Percentiles rank a stretch among this genome's conserved stretches.
phyloP scores from a whole-genome alignment of 2,797 vertebrate genomes.

The Gambelia wislizenii region DNA sequence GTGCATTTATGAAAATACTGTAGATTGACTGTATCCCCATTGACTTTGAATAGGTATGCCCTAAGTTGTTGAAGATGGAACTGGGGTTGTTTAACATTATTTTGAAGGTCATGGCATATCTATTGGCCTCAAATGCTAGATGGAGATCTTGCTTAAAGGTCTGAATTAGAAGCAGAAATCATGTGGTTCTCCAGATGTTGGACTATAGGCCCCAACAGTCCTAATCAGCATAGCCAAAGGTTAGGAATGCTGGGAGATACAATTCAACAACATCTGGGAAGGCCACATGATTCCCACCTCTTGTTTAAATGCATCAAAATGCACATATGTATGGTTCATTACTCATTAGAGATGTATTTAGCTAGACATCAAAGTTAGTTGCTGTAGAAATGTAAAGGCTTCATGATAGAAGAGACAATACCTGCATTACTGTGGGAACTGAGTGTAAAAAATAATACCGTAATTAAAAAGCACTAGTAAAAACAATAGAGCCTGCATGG shows the following conservation, averaged over 20 bases:
- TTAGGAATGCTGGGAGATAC: no score
- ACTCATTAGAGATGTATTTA: not conserved
- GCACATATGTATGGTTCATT: not conserved
- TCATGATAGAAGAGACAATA: not conserved
- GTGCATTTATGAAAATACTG: not conserved
- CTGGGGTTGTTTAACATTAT: not conserved
- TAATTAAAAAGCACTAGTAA: no score
- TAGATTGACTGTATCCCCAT: not conserved
- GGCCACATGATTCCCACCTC: no score
- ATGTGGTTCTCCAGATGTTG: no score
- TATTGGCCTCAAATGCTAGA: not conserved
- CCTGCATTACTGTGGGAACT: not conserved
- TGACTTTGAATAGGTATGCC: not conserved
- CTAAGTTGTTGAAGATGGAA: not conserved
- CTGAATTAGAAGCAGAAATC: no score
- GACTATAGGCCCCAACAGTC: no score
- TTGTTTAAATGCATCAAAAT: not conserved
- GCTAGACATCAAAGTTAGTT: not conserved
- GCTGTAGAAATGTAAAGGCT: not conserved
- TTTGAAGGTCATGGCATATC: no score
- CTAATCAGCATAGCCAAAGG: no score
- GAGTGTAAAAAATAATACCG: no score
- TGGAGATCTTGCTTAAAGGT: accelerated
- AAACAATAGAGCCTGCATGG: no score
- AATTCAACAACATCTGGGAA: no score